These are phyloP conservation scores for Oncorhynchus mykiss DNA, from an alignment of 2,113 vertebrate genomes.

Conservation along the genomic window DNA sequence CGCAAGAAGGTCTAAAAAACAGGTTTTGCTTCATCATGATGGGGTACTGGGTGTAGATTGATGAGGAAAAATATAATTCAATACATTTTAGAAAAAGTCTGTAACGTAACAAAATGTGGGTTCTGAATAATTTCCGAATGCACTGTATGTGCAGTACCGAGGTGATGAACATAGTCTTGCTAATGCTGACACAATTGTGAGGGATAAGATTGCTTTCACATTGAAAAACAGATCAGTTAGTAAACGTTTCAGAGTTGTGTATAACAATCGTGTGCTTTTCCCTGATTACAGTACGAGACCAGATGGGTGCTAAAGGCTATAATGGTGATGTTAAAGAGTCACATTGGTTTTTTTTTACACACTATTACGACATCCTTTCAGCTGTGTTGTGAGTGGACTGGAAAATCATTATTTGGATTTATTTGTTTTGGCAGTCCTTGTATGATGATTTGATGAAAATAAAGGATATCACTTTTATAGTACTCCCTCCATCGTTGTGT, in stretches of 20 bases:
- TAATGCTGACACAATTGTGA: background rate
- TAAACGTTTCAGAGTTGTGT: conserved; percentile 7
- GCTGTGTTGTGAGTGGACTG: background rate
- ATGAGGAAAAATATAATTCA: no score
- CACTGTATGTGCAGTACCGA: background rate
- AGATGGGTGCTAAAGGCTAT: background rate
- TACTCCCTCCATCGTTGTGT: no score
- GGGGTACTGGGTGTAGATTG: no score
- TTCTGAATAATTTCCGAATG: no score
- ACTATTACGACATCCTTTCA: background rate
- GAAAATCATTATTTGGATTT: conserved; percentile 8
- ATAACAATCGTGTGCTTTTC: conserved; percentile 8
- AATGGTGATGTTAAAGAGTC: no score
- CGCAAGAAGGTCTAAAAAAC: no score
- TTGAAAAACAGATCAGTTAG: conserved; percentile 7
- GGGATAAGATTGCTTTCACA: conserved; percentile 2
- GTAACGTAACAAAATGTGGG: no score
- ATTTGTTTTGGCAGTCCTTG: background rate
- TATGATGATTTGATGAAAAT: no score
- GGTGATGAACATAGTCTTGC: background rate
- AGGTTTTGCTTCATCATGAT: no score
- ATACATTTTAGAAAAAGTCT: no score
- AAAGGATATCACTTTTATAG: no score
- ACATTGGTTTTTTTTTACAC: no score
- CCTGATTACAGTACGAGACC: conserved; percentile 8